Conservation (phyloP, 2,888 invertebrate genomes). For the Lutraria lutraria region DNA sequence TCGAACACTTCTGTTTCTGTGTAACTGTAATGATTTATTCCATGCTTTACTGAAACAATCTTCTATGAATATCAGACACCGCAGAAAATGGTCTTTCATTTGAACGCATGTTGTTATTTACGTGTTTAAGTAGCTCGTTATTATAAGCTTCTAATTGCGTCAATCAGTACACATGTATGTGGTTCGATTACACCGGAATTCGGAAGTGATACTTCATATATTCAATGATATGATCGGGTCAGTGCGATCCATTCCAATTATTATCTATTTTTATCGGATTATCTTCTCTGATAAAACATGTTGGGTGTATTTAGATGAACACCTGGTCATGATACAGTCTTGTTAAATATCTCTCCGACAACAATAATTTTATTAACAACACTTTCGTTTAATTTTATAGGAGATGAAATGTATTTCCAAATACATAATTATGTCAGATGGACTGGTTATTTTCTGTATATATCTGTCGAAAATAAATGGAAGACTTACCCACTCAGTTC, state of each 20-base stretch:
- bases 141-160: neutral
- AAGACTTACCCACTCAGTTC: too few relatives aligned
- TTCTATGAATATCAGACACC: too few relatives aligned
- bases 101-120: neutral
- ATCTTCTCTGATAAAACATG: neutral
- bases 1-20: neutral
- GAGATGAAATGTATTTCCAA: too few relatives aligned
- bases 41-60: too few relatives aligned
- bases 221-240: neutral
- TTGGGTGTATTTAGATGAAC: neutral
- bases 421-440: too few relatives aligned
- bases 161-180: neutral
- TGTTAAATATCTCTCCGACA: neutral
- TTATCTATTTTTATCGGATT: neutral
- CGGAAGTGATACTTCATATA: neutral
- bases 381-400: neutral
- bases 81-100: too few relatives aligned
- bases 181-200: neutral
- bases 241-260: slow-evolving; percentile 1
- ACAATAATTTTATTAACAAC: neutral
- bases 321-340: neutral
- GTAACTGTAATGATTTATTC: too few relatives aligned
- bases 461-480: too few relatives aligned
- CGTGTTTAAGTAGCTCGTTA: neutral
- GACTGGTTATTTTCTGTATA: too few relatives aligned